A percentile compares a stretch with the other conserved stretches of the same genome.
Evolutionary conservation across 2,888 invertebrate genomes (phyloP).

Genomic region (Dermolepida albohirtum): DNA sequence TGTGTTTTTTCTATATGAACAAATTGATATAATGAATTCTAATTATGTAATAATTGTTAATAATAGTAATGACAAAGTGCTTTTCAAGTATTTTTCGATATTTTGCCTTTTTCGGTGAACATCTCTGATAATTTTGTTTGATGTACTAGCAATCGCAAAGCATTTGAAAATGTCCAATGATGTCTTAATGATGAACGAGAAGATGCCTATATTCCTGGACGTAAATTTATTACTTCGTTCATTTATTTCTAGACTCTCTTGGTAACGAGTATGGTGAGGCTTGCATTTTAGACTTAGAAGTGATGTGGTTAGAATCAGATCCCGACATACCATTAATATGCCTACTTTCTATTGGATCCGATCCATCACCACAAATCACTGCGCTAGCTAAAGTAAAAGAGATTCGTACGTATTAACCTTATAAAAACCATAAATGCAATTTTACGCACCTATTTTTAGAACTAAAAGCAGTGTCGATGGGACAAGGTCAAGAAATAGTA

Average conservation of each 20-base stretch:
- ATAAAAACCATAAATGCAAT: neutral
- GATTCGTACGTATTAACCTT: constrained; percentile 73
- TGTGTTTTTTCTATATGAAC: constrained; percentile 11
- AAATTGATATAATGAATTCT: too few species aligned
- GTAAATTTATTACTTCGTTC: too few species aligned
- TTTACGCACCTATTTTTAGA: constrained; percentile 65
- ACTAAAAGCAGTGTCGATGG: constrained; percentile 93
- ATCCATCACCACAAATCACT: constrained; percentile 95
- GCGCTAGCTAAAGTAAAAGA: constrained; percentile 86
- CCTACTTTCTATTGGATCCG: constrained; percentile 93
- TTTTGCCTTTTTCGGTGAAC: too few species aligned
- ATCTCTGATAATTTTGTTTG: too few species aligned
- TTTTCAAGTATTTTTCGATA: too few species aligned
- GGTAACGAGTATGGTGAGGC: constrained; percentile 92
- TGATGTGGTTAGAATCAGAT: constrained; percentile 90
- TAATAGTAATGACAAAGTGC: too few species aligned
- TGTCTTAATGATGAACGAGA: too few species aligned
- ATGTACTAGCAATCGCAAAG: too few species aligned
- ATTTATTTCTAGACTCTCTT: constrained; percentile 76
- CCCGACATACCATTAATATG: constrained; percentile 90
- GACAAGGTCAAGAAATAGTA: constrained; percentile 89
- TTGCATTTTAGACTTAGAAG: constrained; percentile 90
- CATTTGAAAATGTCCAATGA: too few species aligned
- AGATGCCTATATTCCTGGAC: too few species aligned
- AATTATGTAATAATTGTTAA: too few species aligned